Evolutionary conservation across 2,797 vertebrate species (phyloP), one percentile per base, ranked within the genome.

Genomic region (Pipistrellus nathusii): DNA sequence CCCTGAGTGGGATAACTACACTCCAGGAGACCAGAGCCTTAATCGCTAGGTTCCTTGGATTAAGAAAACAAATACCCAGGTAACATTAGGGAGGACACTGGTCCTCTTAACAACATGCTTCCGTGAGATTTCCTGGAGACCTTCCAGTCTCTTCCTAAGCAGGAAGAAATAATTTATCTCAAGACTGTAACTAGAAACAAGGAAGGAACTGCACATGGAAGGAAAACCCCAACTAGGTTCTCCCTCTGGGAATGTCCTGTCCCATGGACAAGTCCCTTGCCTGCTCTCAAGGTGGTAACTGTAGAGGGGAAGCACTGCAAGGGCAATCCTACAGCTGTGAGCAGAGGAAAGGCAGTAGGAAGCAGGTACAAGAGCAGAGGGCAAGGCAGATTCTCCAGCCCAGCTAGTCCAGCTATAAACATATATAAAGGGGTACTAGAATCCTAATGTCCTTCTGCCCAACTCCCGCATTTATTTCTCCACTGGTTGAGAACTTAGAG

Each of bases 1-100:
- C 12, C 44, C 17, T 21, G 25, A 12, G 15, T 9, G 8, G 17
- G 13, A 21, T 1, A 55, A 8, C 1, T 10, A 25, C 13, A 48
- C 6, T 7, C 8, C 30, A 3, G n/a, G n/a, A 44, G 11, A 9
- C 7, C 10, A 32, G 21, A 11, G 8, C 27, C 18, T 18, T 8
- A 14, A 17, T 0, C 30, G 21, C 8, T 12, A 55, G 17, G 18
- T n/a, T 5, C 17, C 27, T 2, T 15, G 11, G 0, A 2, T 6
- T 66, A 20, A 66, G 57, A 53, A 64, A 27, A 53, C 14, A 73
- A 83, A 21, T 23, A 55, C 30, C 44, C 27, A 12, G 51, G 23
- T 27, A 53, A 25, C 23, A 55, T 20, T 21, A 48, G 17, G 32
- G 17, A 23, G 10, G 69, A 55, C 7, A 3, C 32, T 20, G 5